Evolutionary conservation across 1,140 invertebrate species (phyloP).

Genomic region (Calliopsis andreniformis): DNA sequence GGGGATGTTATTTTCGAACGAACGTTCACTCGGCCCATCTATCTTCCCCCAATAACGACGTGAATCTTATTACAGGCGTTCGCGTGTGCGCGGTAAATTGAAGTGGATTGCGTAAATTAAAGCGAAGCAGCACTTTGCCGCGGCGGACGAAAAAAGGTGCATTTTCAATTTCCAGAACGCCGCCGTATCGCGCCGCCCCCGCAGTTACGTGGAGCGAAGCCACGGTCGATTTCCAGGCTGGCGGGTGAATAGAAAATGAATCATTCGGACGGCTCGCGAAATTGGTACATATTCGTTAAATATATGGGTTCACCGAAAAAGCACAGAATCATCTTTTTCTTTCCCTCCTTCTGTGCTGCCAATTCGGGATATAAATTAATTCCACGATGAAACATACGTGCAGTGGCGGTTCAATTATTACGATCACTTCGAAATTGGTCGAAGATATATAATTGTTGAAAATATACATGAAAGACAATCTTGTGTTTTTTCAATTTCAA

Average conservation of each 20-base stretch:
- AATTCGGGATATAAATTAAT: too few relatives aligned
- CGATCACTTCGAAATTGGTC: too few relatives aligned
- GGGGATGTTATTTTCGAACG: slow-evolving; percentile 1
- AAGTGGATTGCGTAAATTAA: slow-evolving; percentile 40
- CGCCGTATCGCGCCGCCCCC: neutral
- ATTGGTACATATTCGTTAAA: neutral
- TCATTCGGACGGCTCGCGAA: neutral
- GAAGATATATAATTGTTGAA: too few relatives aligned
- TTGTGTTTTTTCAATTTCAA: too few relatives aligned
- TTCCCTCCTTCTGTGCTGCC: too few relatives aligned
- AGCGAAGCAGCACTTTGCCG: slow-evolving; percentile 26
- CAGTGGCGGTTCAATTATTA: too few relatives aligned
- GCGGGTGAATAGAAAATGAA: slow-evolving; percentile 2
- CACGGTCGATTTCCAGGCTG: neutral
- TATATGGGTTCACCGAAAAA: neutral
- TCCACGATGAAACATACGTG: too few relatives aligned
- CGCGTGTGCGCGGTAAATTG: slow-evolving; percentile 26
- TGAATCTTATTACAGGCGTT: slow-evolving; percentile 38
- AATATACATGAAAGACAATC: too few relatives aligned
- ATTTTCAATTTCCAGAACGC: slow-evolving; percentile 28
- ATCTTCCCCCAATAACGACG: slow-evolving; percentile 21
- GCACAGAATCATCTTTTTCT: too few relatives aligned
- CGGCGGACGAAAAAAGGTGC: neutral
- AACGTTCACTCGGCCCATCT: neutral
- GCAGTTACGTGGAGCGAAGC: slow-evolving; percentile 3